Percentiles rank a stretch among this genome's conserved stretches.
These are phyloP conservation scores for Australoheros scitulus DNA, from an alignment of 2,113 vertebrate genomes.

Conservation along the genomic window DNA sequence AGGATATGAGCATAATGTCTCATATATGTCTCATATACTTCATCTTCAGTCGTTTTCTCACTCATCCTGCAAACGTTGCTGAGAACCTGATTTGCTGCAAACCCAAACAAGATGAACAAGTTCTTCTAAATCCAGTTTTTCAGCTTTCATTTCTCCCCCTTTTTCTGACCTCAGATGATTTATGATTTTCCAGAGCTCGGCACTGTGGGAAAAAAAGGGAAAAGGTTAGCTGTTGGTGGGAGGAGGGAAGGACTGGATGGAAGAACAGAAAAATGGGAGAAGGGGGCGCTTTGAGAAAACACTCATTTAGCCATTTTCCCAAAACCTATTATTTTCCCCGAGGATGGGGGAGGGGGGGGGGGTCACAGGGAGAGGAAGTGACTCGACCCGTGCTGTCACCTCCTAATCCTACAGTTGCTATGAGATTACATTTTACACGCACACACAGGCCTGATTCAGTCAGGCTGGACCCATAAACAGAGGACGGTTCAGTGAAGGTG, in stretches of 20 bases:
- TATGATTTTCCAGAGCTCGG: constrained; percentile 48
- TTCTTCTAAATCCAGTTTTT: constrained; percentile 25
- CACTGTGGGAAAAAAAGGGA: constrained; percentile 70
- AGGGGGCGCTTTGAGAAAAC: constrained; percentile 63
- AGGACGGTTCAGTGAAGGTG: constrained; percentile 12
- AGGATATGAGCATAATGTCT: not conserved
- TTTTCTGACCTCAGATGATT: constrained; percentile 53
- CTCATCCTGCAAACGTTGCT: constrained; percentile 23
- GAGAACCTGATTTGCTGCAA: constrained; percentile 48
- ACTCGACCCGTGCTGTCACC: constrained; percentile 31
- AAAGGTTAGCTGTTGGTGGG: constrained; percentile 23
- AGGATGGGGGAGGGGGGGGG: constrained; percentile 18
- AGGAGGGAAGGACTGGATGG: constrained; percentile 21
- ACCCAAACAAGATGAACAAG: constrained; percentile 3
- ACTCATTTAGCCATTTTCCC: constrained; percentile 66
- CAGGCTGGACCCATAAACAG: not conserved
- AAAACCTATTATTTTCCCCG: constrained; percentile 50
- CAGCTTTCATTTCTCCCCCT: constrained; percentile 1
- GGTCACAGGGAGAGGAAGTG: constrained; percentile 50
- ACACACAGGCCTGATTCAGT: not conserved
- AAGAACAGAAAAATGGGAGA: constrained; percentile 30
- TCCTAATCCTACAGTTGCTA: constrained; percentile 30
- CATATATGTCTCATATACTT: not conserved
- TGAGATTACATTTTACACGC: constrained; percentile 12
- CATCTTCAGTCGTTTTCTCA: not conserved